Evolutionary conservation across 2,113 vertebrate species (phyloP), one percentile per base, ranked within the genome.

Genomic region (Gallinago paraguaiae): DNA sequence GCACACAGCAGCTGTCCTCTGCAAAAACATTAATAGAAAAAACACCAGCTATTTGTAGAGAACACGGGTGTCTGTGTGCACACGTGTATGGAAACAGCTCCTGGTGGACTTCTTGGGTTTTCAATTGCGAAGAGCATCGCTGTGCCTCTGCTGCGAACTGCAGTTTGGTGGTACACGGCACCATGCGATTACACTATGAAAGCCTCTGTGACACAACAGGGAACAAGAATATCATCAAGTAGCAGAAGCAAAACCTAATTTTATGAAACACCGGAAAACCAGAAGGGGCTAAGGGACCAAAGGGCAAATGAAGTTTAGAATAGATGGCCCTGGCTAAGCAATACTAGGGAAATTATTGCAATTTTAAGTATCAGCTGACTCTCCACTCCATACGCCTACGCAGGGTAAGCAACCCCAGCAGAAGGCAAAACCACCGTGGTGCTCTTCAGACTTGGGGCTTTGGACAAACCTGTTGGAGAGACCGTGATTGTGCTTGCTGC

Each of bases 401-500:
- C 39, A 77, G 35, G 13, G 30, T 37, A 57, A 57, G 28, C 15
- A 43, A 75, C 37, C 30, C 68, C 27, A 17, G 6, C 3, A 6
- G 27, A 46, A 39, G 24, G 20, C 5, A 75, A 65, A 61, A 30
- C 3, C 28, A 11, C 35, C 3, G 31, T 9, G 23, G 4, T 8
- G 60, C 51, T n/a, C 56, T 17, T 46, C 59, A 13, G 9, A 14
- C 15, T 9, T 6, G 28, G 57, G 61, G 41, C n/a, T 53, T 60
- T n/a, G 76, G 56, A 97, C 97, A 67, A 83, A 97, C 97, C 97
- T 98, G 97, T 9, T 97, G 97, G 87, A 97, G 97, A 48, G 97
- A 82, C 18, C 95, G 97, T 33, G 96, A 17, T 95, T 98, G 98
- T 25, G 93, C 94, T 43, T 98, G 98, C 63, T 98, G 96, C 76